phyloP scores from a whole-genome alignment of 2,888 invertebrate genomes.

The Malacosoma neustria region DNA sequence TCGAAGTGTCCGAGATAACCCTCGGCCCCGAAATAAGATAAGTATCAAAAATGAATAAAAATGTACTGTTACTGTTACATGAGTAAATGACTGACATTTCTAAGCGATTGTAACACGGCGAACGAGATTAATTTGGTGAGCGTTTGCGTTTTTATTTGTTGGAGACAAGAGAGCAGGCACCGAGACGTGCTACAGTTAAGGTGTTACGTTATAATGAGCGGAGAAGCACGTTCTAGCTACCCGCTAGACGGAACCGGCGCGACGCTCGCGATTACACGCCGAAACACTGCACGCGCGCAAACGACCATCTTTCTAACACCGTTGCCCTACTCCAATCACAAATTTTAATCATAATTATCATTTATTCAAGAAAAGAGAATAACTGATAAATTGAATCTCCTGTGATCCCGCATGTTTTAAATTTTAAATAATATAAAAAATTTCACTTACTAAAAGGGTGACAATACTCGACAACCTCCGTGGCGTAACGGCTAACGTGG shows the following conservation, averaged over 20 bases:
- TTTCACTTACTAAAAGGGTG: no score
- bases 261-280: neutral
- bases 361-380: no score
- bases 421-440: no score
- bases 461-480: no score
- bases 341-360: no score
- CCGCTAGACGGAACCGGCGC: conserved; percentile 28
- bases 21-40: no score
- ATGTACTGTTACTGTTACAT: neutral
- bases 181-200: conserved; percentile 51
- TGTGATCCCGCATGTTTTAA: no score
- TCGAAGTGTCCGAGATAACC: no score
- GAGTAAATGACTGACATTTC: neutral
- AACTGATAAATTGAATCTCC: no score
- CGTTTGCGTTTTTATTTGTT: conserved; percentile 2
- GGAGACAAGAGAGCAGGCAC: conserved; percentile 24
- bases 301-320: conserved; percentile 23
- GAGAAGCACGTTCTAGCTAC: conserved; percentile 26
- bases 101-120: neutral
- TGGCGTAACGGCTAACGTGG: no score
- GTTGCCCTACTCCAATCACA: conserved; percentile 4
- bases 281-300: neutral
- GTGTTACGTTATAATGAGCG: conserved; percentile 34
- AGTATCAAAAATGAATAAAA: no score
- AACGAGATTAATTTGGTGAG: neutral